Evolutionary conservation across 2,888 invertebrate genomes (phyloP).

Genomic region (Cetonia aurata): DNA sequence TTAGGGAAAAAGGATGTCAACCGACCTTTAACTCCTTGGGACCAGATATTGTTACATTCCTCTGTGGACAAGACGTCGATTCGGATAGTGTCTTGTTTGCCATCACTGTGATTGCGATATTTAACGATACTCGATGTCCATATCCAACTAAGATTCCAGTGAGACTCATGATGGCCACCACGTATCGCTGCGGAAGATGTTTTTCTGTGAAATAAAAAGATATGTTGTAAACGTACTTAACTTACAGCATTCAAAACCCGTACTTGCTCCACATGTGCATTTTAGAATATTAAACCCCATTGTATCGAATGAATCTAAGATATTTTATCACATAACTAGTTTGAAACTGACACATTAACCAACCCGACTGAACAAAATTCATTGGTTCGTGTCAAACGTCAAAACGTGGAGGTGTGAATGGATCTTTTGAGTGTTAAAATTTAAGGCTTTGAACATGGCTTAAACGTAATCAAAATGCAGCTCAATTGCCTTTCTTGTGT

Average conservation of each 20-base stretch:
- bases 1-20: background rate
- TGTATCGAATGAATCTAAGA: background rate
- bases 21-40: too few species aligned
- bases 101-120: conserved; percentile 42
- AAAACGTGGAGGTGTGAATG: background rate
- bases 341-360: background rate
- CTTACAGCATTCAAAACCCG: background rate
- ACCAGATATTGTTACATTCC: background rate
- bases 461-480: conserved; percentile 18
- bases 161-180: conserved; percentile 28
- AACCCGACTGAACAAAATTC: too few species aligned
- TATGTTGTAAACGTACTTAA: background rate
- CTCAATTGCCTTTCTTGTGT: conserved; percentile 23
- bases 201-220: background rate
- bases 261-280: conserved; percentile 32
- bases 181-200: conserved; percentile 13
- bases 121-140: conserved; percentile 37
- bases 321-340: background rate
- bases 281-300: conserved; percentile 35
- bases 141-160: conserved; percentile 27
- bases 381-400: conserved; percentile 6
- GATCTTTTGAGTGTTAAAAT: too few species aligned
- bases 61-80: background rate
- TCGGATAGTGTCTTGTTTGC: conserved; percentile 12
- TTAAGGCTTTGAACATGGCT: background rate